A percentile compares a stretch with the other conserved stretches of the same genome.
These are phyloP conservation scores for Diuraphis noxia DNA, from an alignment of 1,140 invertebrate genomes.

Conservation along the genomic window DNA sequence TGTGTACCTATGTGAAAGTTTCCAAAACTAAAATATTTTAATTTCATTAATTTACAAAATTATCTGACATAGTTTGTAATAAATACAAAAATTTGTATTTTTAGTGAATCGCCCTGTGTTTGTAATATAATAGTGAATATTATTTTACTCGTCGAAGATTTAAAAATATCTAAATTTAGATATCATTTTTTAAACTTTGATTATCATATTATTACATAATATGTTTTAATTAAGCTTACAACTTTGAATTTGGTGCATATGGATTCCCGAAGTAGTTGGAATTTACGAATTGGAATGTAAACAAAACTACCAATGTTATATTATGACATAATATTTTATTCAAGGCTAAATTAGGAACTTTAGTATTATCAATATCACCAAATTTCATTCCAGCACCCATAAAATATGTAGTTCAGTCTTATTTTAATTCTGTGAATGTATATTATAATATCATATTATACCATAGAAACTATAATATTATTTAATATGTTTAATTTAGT, in stretches of 20 bases:
- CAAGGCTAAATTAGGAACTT: constrained; percentile 50
- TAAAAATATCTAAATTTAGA: neutral
- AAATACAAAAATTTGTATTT: neutral
- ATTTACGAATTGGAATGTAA: neutral
- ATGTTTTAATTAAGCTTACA: neutral
- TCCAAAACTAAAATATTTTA: constrained; percentile 1
- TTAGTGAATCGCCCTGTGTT: constrained; percentile 4
- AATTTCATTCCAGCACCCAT: constrained; percentile 50
- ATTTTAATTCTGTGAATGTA: constrained; percentile 16
- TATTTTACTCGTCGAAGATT: neutral
- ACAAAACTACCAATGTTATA: constrained; percentile 3
- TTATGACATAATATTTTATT: neutral
- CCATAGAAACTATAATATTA: neutral
- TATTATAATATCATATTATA: neutral
- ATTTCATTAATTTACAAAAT: neutral
- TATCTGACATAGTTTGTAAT: neutral
- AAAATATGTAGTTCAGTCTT: constrained; percentile 45
- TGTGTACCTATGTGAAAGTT: neutral
- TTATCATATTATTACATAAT: neutral
- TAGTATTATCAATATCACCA: constrained; percentile 45
- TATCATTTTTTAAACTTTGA: neutral
- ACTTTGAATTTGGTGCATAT: neutral
- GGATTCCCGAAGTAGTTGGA: neutral
- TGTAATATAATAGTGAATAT: neutral
- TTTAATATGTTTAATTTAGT: neutral